Percentiles rank a stretch among this genome's conserved stretches.
phyloP scores from a whole-genome alignment of 2,113 vertebrate species.

The Phocoena phocoena region DNA sequence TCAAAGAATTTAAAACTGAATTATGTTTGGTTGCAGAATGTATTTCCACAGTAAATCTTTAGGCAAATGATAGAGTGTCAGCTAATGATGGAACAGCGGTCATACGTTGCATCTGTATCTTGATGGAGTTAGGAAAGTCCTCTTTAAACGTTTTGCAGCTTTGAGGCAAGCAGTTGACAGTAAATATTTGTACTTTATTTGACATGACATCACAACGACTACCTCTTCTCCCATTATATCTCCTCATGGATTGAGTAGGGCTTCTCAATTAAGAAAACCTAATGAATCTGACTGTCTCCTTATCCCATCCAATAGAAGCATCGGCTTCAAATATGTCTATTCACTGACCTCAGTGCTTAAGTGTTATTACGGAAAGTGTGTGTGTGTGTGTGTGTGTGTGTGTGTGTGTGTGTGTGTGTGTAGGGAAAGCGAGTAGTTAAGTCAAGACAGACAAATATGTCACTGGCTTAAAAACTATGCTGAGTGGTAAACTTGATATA shows the following conservation, averaged over 20 bases:
- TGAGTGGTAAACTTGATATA: background rate
- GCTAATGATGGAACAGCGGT: background rate
- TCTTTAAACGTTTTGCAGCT: slow-evolving; percentile 5
- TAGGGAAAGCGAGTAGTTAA: background rate
- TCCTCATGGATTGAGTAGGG: background rate
- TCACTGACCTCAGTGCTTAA: background rate
- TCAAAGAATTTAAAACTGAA: background rate
- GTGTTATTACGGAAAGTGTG: background rate
- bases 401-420: background rate
- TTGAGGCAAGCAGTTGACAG: background rate
- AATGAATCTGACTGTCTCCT: background rate
- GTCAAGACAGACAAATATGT: background rate
- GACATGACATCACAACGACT: background rate
- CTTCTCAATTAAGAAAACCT: background rate
- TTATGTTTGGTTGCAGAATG: slow-evolving; percentile 21
- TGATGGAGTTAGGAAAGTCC: background rate
- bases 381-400: background rate
- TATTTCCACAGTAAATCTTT: slow-evolving; percentile 32
- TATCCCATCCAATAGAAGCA: background rate
- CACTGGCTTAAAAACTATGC: background rate
- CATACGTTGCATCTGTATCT: background rate
- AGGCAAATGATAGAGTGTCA: background rate
- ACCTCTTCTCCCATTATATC: background rate
- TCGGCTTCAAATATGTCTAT: background rate
- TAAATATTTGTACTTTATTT: background rate